Evolutionary conservation across 30 jellyfish, hydroid and myxozoan genomes (phyloP).

Genomic region (Chrysaora quinquecirrha): DNA sequence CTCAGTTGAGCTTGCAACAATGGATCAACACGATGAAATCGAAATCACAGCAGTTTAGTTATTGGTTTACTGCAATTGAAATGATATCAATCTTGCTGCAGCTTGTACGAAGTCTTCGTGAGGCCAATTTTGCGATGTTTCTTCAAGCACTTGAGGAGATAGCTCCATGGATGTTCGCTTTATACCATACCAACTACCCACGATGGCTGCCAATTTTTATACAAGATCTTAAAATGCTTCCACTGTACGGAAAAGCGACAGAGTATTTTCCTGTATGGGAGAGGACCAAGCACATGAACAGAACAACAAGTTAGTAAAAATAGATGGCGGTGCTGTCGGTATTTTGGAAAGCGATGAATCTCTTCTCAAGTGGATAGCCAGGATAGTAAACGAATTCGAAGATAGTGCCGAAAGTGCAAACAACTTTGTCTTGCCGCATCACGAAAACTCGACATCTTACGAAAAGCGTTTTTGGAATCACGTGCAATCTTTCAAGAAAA

Average conservation of each 20-base stretch:
- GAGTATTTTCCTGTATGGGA: slow-evolving; percentile 6
- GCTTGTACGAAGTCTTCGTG: slow-evolving; percentile 16
- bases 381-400: background rate
- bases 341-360: slow-evolving; percentile 4
- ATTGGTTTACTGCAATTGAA: slow-evolving; percentile 18
- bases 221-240: background rate
- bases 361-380: slow-evolving; percentile 5
- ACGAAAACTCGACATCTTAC: background rate
- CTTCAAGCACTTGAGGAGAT: background rate
- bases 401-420: background rate
- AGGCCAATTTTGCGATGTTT: slow-evolving; percentile 4
- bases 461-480: too few relatives aligned
- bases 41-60: background rate
- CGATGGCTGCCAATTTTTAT: slow-evolving; percentile 16
- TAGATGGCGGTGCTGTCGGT: slow-evolving; percentile 36
- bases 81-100: background rate
- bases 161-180: slow-evolving; percentile 34
- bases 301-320: slow-evolving; percentile 23
- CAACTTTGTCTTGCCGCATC: background rate
- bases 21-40: background rate
- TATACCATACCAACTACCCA: slow-evolving; percentile 24
- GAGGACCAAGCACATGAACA: slow-evolving; percentile 37
- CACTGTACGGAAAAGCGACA: slow-evolving; percentile 3
- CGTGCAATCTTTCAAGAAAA: background rate
- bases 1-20: slow-evolving; percentile 1